Base-by-base conservation (phyloP, 2,888 invertebrate genomes). In the Timema cristinae region DNA sequence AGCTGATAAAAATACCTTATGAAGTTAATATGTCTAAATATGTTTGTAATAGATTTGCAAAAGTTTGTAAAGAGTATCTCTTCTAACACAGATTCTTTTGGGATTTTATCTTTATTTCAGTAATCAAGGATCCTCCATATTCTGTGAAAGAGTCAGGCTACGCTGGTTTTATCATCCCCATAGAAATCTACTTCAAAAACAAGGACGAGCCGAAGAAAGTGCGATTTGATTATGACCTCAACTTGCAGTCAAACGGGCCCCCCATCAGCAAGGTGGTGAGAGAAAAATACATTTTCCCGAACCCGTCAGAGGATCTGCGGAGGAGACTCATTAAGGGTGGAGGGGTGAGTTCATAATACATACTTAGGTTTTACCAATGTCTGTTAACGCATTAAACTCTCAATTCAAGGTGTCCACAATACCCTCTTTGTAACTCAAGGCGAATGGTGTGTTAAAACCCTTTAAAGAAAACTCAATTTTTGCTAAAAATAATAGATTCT, bases 91-190 rank as follows among this genome's bases (percentile, higher is more conserved):
- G 32, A 32, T 32, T 32, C 32, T 32, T 32, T 68, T 50, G 32
- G 32, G 32, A 32, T 32, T 32, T 32, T 32, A 32, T 32, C 50
- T 74, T 74, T 76, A 32, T 89, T 89, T 68, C 85, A 95, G 95
- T 92, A 78, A 86, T 94, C 5, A 95, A 94, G 80, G 94, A 95
- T 76, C 95, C 97, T 69, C 97, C 97, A 5, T 98, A 93, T 83
- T 84, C 88, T 68, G 88, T 98, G 50, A 91, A 91, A 78, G 97
- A 97, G 82, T 93, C 94, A n/a, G 97, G 98, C 7, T 98, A 98
- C 86, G 97, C 96, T 73, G 95, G 97, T 51, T 98, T 98, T 82
- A 86, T 88, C 67, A 85, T 98, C 73, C 92, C 93, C 0, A 95
- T 98, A 78, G 95, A 97, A 80, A 91, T 98, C 77, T 91, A 93